Evolutionary conservation across 2,888 invertebrate species (phyloP), one percentile per base, ranked within the genome.

Genomic region (Diachrysia chrysitis): DNA sequence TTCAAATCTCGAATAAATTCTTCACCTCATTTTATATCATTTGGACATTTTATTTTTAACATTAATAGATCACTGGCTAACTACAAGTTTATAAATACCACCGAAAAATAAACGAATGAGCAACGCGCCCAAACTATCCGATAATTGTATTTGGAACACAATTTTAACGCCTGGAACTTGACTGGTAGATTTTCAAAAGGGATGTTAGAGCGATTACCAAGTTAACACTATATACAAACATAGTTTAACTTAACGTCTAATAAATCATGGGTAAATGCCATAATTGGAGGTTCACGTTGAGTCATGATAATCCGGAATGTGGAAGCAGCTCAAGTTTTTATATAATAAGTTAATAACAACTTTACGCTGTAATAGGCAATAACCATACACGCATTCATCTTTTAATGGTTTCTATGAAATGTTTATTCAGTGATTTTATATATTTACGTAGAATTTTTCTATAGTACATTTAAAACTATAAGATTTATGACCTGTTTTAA

Each of bases 121-220:
- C 51, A 59, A 17, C 55, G 62, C 63, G 71, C 61, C 69, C 53
- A 64, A 67, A 58, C 60, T 61, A 55, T 73, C 72, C 66, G 65
- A 79, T 82, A 86, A 86, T 83, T 84, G 83, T 83, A 86, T 86
- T 83, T 84, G 82, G 83, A 84, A 76, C 81, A 83, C 62, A 68
- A 78, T 83, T n/a, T 83, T 80, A 77, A 78, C 78, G 82, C 82
- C 69, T 58, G 67, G 62, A 32, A 63, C 69, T 71, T 53, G 51
- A 63, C 78, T 79, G 65, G 76, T 76, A 83, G 71, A 63, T 73
- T 32, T 55, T n/a, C 73, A 67, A 83, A 70, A 58, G 58, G 72
- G 68, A 77, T 76, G 69, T 84, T 82, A 77, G 72, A 66, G 54
- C 71, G 71, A 84, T 83, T 82, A 81, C 76, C 58, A 37, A 73